Evolutionary conservation across 2,113 vertebrate genomes (phyloP).

Genomic region (Nibea coibor): DNA sequence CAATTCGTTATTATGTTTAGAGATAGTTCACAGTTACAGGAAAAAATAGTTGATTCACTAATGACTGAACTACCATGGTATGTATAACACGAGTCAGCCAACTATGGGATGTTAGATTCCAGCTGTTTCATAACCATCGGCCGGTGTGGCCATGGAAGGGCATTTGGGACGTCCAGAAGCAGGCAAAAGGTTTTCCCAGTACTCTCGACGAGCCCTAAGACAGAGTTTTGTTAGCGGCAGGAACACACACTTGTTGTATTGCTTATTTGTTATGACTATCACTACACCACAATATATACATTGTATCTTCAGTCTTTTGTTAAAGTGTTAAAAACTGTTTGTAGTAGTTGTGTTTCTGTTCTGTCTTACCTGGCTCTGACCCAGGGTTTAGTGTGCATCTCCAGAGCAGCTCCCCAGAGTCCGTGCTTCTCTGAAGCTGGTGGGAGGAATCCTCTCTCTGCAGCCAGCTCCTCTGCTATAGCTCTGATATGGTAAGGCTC

Average conservation of each 20-base stretch:
- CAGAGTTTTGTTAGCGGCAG: not conserved
- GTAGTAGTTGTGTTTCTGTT: not conserved
- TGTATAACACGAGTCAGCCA: no score
- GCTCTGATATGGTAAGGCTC: slow-evolving; percentile 94
- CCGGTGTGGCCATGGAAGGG: slow-evolving; percentile 86
- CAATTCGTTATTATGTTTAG: not conserved
- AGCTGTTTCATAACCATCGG: not conserved
- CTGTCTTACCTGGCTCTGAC: slow-evolving; percentile 89
- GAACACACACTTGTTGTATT: no score
- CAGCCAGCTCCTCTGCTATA: slow-evolving; percentile 90
- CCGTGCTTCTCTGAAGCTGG: slow-evolving; percentile 93
- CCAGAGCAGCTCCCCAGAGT: slow-evolving; percentile 87
- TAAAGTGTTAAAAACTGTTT: no score
- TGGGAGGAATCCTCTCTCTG: slow-evolving; percentile 90
- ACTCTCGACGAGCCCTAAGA: slow-evolving; percentile 87
- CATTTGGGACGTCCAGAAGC: slow-evolving; percentile 89
- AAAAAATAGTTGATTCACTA: no score
- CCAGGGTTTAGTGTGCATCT: slow-evolving; percentile 97
- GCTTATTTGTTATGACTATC: no score
- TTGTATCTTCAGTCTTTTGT: no score
- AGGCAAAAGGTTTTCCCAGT: slow-evolving; percentile 89
- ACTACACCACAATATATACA: no score
- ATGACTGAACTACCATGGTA: no score
- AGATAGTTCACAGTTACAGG: no score
- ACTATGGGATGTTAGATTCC: not conserved